phyloP scores from a whole-genome alignment of 2,888 invertebrate genomes.

The Aphrophora alni region DNA sequence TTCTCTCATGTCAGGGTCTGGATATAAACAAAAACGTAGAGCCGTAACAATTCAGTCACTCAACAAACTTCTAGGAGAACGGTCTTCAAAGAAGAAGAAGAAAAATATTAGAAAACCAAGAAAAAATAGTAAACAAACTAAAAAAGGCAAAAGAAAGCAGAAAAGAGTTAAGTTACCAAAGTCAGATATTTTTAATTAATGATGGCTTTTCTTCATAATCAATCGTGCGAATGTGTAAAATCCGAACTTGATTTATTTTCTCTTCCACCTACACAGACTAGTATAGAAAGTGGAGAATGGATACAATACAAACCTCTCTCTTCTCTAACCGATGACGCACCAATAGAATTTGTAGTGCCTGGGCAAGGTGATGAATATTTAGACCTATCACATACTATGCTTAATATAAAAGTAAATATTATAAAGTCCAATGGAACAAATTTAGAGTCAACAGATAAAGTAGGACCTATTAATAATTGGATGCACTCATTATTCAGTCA shows the following conservation, averaged over 20 bases:
- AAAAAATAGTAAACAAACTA: background rate
- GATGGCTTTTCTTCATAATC: conserved; percentile 47
- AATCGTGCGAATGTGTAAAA: conserved; percentile 46
- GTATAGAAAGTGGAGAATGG: conserved; percentile 47
- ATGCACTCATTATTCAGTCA: conserved; percentile 49
- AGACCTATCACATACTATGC: conserved; percentile 49
- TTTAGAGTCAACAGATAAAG: conserved; percentile 22
- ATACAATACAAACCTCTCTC: conserved; percentile 48
- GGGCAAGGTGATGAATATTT: conserved; percentile 48
- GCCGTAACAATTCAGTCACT: background rate
- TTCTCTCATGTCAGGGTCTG: too few relatives aligned
- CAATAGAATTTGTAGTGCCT: conserved; percentile 49
- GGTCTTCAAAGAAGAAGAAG: background rate
- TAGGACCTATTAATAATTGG: conserved; percentile 48
- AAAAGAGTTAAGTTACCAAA: background rate
- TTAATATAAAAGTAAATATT: too few relatives aligned
- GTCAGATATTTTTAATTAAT: conserved; percentile 15
- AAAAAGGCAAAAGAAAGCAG: background rate
- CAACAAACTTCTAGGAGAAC: too few relatives aligned
- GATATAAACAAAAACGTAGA: too few relatives aligned
- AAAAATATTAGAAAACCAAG: background rate
- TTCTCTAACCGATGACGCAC: conserved; percentile 45
- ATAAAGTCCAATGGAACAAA: conserved; percentile 38
- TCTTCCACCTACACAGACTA: conserved; percentile 47
- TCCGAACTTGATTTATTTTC: conserved; percentile 45